Conservation (phyloP, 2,113 vertebrate species). For the Myiozetetes cayanensis region DNA sequence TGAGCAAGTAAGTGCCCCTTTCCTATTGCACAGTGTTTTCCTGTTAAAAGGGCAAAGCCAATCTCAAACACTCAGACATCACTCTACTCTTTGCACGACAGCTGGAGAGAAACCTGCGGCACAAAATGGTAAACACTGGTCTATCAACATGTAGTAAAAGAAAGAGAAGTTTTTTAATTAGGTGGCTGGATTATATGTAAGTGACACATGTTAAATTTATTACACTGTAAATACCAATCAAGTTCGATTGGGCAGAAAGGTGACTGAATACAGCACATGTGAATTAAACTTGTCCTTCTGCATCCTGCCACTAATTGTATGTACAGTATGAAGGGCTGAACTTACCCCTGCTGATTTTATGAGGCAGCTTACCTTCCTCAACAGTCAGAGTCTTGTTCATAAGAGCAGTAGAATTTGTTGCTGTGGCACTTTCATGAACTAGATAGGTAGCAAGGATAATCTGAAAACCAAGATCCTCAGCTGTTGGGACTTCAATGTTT, state of each 20-base stretch:
- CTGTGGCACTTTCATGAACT: background rate
- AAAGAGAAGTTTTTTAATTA: background rate
- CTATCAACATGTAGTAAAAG: background rate
- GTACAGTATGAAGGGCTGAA: background rate
- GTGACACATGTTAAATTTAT: background rate
- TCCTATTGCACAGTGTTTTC: background rate
- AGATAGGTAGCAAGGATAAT: background rate
- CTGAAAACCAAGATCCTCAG: background rate
- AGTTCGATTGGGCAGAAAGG: background rate
- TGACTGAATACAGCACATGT: background rate
- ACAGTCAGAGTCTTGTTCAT: background rate
- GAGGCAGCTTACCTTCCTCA: background rate
- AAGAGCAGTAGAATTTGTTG: background rate
- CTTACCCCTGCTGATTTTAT: background rate
- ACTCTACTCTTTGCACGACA: background rate
- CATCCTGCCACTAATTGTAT: accelerated
- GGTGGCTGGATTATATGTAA: background rate
- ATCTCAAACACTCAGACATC: background rate
- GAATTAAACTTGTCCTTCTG: background rate
- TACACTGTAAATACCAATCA: background rate
- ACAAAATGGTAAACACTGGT: background rate
- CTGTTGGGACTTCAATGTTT: background rate
- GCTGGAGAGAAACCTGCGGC: background rate
- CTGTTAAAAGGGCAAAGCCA: background rate
- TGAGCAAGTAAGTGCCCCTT: background rate